Evolutionary conservation across 2,797 vertebrate species (phyloP), one percentile per base, ranked within the genome.

Genomic region (Triplophysa yarkandensis): DNA sequence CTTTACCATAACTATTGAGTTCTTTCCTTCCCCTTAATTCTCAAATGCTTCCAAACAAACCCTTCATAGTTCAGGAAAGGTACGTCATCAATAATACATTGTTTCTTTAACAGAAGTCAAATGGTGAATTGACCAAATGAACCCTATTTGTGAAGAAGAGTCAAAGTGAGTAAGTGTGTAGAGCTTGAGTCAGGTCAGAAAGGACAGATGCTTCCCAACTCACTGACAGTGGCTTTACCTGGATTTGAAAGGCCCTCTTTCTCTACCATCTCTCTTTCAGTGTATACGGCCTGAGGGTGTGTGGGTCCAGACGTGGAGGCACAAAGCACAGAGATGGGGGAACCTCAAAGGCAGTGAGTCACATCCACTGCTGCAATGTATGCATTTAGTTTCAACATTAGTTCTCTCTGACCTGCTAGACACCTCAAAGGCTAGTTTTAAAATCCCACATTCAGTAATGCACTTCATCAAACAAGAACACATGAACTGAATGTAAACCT

Each of bases 311-410:
- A 21, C 2, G 11, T 1, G 46, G 28, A 52, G 16, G 13, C 44
- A 52, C 28, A 67, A 19, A 36, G 6, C 43, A n/a, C 44, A 8
- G 21, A 13, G 28, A 48, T 23, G 27, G n/a, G 4, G 6, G 34
- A n/a, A 67, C 1, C 28, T 67, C 44, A 67, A 50, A 50, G 44
- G 34, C 44, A 16, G 28, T 16, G 13, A 36, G 19, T 13, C 64
- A 63, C 10, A 36, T 52, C 9, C 9, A 64, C 23, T 62, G 32
- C 46, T 28, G 54, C 19, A 65, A 73, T 64, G 25, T 65, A 65
- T 73, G 36, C 71, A 41, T 30, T 54, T 34, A 73, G 48, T 62
- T 73, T 54, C 55, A 73, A 64, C 39, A 41, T 73, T 34, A 73
- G 28, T 32, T 39, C 19, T 13, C 46, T 23, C 4, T 41, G 48